Conservation (phyloP, 2,888 invertebrate genomes). For the Oasisia sp. region DNA sequence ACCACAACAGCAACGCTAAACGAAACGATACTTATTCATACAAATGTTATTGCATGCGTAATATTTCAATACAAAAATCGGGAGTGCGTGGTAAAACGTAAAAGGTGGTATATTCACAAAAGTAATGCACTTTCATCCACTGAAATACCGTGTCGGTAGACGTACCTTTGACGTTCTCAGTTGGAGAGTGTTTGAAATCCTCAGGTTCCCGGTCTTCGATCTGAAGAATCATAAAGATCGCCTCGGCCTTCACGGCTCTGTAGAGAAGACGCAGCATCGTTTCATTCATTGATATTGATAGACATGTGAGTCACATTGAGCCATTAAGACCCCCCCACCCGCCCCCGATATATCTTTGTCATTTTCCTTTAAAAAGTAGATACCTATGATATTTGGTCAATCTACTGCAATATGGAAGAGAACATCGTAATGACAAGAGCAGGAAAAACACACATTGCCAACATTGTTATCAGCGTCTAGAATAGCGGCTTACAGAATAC, state of each 20-base stretch:
- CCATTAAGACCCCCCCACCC: neutral
- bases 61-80: neutral
- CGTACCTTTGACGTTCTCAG: slow-evolving; percentile 49
- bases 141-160: neutral
- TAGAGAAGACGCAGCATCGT: neutral
- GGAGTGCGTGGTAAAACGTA: too few relatives aligned
- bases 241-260: slow-evolving; percentile 46
- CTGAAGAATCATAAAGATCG: slow-evolving; percentile 53
- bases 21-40: neutral
- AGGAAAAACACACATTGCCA: neutral
- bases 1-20: neutral
- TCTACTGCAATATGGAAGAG: neutral
- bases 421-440: neutral
- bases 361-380: neutral
- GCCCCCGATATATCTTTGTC: neutral
- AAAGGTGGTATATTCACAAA: too few relatives aligned
- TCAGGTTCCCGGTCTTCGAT: slow-evolving; percentile 44
- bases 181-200: slow-evolving; percentile 42
- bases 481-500: too few relatives aligned
- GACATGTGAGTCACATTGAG: too few relatives aligned
- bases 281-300: neutral
- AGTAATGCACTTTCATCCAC: neutral
- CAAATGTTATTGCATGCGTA: neutral
- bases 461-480: neutral
- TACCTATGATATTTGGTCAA: neutral